Conservation (phyloP, 2,797 vertebrate genomes). For the Eulemur coronatus region DNA sequence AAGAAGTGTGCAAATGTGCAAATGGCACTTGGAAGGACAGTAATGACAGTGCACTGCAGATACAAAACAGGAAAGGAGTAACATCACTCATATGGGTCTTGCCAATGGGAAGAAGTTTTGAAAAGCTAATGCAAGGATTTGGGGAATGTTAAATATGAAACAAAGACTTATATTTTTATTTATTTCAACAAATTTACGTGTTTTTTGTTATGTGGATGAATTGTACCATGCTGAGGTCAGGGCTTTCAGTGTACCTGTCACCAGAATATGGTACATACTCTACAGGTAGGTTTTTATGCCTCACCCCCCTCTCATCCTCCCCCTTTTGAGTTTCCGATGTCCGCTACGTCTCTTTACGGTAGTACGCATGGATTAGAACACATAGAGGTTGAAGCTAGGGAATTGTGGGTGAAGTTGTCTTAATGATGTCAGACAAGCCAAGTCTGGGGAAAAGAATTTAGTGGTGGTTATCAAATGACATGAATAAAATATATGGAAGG, state of each 20-base stretch:
- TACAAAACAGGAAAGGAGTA: neutral
- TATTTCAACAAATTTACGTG: neutral
- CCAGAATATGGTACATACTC: neutral
- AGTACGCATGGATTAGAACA: conserved; percentile 5
- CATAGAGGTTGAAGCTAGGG: neutral
- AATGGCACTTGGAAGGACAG: neutral
- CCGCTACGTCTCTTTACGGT: neutral
- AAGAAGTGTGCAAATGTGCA: neutral
- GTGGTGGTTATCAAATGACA: neutral
- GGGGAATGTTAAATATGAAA: neutral
- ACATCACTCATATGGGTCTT: neutral
- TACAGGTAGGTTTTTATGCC: neutral
- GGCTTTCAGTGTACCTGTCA: neutral
- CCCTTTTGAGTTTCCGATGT: neutral
- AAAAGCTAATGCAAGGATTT: neutral
- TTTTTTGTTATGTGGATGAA: neutral
- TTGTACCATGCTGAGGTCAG: neutral
- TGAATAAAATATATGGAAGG: conserved; percentile 28
- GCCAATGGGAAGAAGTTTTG: neutral
- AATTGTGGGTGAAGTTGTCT: conserved; percentile 23
- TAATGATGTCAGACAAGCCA: neutral
- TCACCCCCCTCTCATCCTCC: neutral
- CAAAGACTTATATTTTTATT: neutral
- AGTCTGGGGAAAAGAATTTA: neutral
- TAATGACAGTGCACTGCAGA: neutral